Conservation (phyloP, 2,113 vertebrate species). For the Plestiodon gilberti region DNA sequence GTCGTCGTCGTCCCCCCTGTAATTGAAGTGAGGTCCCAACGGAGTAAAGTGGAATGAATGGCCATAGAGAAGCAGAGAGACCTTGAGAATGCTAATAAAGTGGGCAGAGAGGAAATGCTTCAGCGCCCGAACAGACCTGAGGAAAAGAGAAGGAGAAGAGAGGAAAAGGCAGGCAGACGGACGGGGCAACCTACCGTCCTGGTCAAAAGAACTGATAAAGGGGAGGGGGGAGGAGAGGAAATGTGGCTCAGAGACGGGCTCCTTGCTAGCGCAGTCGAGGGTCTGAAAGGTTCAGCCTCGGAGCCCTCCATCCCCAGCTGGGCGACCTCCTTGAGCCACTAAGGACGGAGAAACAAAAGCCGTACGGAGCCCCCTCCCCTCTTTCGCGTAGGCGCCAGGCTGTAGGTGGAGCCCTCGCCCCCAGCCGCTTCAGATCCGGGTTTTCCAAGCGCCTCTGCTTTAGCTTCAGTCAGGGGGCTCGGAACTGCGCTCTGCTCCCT, state of each 20-base stretch:
- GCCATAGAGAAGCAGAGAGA: not conserved
- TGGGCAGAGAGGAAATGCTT: not conserved
- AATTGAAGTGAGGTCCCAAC: too few species aligned
- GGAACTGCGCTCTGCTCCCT: not conserved
- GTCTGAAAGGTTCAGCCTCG: too few species aligned
- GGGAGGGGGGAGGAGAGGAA: not conserved
- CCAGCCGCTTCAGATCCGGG: slow-evolving; percentile 70
- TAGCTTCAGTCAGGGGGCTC: not conserved
- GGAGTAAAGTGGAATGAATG: not conserved
- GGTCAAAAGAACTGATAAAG: not conserved
- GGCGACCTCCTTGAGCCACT: not conserved
- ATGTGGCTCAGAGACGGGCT: too few species aligned
- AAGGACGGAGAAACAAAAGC: not conserved
- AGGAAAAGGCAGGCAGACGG: not conserved
- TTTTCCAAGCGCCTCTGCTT: slow-evolving; percentile 46
- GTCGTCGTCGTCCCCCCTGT: not conserved
- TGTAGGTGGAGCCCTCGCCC: slow-evolving; percentile 76
- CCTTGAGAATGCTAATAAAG: not conserved
- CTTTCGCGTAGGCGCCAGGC: slow-evolving; percentile 32
- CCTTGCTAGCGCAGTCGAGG: not conserved
- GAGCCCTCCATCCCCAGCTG: not conserved
- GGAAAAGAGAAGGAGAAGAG: not conserved
- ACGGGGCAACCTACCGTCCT: not conserved
- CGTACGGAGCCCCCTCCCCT: not conserved
- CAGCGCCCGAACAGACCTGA: not conserved